Evolutionary conservation across 1,140 invertebrate species (phyloP).

Genomic region (Dendrolimus punctatus): DNA sequence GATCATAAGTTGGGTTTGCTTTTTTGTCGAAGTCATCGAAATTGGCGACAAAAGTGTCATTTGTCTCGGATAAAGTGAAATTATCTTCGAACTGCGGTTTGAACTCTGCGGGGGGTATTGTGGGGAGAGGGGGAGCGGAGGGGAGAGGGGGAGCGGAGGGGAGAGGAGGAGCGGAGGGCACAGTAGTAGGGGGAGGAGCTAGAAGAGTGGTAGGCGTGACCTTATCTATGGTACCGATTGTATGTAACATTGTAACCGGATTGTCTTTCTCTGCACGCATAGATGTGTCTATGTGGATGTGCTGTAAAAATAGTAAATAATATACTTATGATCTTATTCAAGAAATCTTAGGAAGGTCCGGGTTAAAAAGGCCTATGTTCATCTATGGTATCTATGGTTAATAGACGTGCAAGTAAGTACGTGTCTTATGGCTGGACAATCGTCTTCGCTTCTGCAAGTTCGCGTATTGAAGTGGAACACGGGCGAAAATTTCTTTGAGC

Average conservation of each 20-base stretch:
- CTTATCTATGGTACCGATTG: constrained; percentile 3
- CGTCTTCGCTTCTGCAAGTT: too few relatives aligned
- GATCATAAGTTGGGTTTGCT: constrained; percentile 72
- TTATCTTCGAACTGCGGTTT: constrained; percentile 75
- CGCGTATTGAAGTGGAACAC: too few relatives aligned
- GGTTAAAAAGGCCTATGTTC: too few relatives aligned
- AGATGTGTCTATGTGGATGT: constrained; percentile 49
- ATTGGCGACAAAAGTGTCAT: constrained; percentile 73
- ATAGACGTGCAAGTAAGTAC: too few relatives aligned
- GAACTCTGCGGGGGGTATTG: constrained; percentile 29
- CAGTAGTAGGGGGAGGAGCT: too few relatives aligned
- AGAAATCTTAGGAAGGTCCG: too few relatives aligned
- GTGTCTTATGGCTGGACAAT: too few relatives aligned
- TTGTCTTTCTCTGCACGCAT: constrained; percentile 37
- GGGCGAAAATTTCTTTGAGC: too few relatives aligned
- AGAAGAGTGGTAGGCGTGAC: constrained; percentile 2
- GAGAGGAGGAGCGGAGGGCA: constrained; percentile 4
- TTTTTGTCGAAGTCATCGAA: constrained; percentile 75
- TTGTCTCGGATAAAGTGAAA: constrained; percentile 51
- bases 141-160: constrained; percentile 11
- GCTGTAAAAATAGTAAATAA: constrained; percentile 28
- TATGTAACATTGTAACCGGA: constrained; percentile 18
- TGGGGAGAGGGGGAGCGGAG: constrained; percentile 11
- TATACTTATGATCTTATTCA: background rate
- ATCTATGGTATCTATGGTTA: too few relatives aligned